Conservation (phyloP, 2,113 vertebrate species). For the Sapayoa aenigma region DNA sequence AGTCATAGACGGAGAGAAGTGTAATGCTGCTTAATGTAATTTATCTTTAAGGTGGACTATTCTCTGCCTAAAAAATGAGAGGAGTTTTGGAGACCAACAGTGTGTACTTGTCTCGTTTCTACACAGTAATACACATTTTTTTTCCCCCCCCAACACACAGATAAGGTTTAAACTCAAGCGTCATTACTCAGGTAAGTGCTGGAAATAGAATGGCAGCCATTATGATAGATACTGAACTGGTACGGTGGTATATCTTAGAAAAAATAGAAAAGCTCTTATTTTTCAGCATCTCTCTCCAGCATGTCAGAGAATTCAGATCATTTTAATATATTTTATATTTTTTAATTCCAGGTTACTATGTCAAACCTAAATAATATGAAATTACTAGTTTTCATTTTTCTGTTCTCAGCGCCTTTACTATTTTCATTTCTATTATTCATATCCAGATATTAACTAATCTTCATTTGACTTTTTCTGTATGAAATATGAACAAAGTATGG, state of each 20-base stretch:
- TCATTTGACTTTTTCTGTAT: constrained; percentile 28
- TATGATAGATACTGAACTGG: neutral
- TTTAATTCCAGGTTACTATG: neutral
- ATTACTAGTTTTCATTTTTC: constrained; percentile 11
- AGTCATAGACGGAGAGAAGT: neutral
- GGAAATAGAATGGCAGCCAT: neutral
- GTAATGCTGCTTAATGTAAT: neutral
- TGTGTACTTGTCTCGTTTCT: neutral
- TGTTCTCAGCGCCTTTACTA: constrained; percentile 4
- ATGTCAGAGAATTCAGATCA: neutral
- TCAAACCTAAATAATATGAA: constrained; percentile 41
- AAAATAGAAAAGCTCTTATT: neutral
- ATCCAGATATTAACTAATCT: constrained; percentile 56
- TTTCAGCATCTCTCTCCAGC: neutral
- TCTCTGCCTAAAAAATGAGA: neutral
- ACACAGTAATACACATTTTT: neutral
- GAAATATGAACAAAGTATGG: constrained; percentile 32
- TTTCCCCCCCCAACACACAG: too few relatives aligned
- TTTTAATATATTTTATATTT: neutral
- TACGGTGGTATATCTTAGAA: neutral
- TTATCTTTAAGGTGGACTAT: neutral
- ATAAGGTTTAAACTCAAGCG: neutral
- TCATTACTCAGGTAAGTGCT: neutral
- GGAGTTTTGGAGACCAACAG: neutral
- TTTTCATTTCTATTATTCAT: constrained; percentile 53